Conservation (phyloP, 1,140 invertebrate genomes). For the Drosophila eugracilis region DNA sequence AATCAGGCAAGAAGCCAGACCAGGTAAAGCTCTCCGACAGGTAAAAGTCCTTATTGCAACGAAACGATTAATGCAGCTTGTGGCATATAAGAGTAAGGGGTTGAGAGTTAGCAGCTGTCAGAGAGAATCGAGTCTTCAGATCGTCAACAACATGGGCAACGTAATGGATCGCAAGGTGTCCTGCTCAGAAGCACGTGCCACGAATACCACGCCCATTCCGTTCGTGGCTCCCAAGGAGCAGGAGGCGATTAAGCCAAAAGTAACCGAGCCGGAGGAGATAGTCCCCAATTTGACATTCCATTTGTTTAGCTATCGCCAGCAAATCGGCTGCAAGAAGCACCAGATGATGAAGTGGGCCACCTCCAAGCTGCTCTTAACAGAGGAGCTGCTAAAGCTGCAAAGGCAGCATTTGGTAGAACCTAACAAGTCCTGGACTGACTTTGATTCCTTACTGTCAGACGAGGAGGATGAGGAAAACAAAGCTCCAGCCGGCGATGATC, state of each 20-base stretch:
- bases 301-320: slow-evolving; percentile 65
- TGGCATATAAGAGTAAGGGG: slow-evolving; percentile 45
- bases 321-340: slow-evolving; percentile 55
- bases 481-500: neutral
- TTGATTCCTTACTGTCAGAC: slow-evolving; percentile 47
- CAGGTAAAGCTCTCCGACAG: slow-evolving; percentile 42
- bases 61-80: neutral
- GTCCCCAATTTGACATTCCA: slow-evolving; percentile 44
- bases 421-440: slow-evolving; percentile 35
- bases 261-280: neutral
- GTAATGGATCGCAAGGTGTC: slow-evolving; percentile 41
- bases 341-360: slow-evolving; percentile 71
- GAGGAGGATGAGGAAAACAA: slow-evolving; percentile 55
- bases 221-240: neutral
- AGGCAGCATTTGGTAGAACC: slow-evolving; percentile 2
- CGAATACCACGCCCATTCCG: slow-evolving; percentile 3
- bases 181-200: slow-evolving; percentile 24
- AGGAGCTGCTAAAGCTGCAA: slow-evolving; percentile 64
- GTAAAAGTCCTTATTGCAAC: slow-evolving; percentile 8
- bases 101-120: slow-evolving; percentile 51
- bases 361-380: slow-evolving; percentile 68
- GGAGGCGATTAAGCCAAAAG: neutral
- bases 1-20: neutral
- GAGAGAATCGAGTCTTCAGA: slow-evolving; percentile 32
- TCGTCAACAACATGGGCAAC: slow-evolving; percentile 53